Evolutionary conservation across 1,140 invertebrate species (phyloP), one percentile per base, ranked within the genome.

Genomic region (Holotrichia oblita): DNA sequence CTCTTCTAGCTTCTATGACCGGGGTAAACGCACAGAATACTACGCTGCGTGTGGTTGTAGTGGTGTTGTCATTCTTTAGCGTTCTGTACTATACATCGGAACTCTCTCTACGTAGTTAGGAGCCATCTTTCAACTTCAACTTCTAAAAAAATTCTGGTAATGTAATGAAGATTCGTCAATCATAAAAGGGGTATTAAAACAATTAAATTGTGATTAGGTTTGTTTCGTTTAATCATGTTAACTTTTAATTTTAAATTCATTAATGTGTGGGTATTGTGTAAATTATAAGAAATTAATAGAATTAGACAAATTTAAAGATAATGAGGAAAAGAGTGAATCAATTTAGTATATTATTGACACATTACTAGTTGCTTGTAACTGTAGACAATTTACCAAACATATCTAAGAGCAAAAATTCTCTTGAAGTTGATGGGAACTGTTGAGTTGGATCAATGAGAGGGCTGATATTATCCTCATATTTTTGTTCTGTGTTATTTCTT

Each of bases 61-160:
- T 34, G 17, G 61, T 69, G 61, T 69, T 69, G 61, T 69, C 61
- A 69, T 69, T 69, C 61, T 27, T 69, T 34, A 27, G 61, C 61
- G 20, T 24, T 14, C 61, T 69, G 20, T 27, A 22, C 17, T 69
- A 34, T 27, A 14, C 20, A 22, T 6, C 22, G 22, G 8, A 0
- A 12, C 27, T 69, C 22, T n/a, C n/a, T 10, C 24, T n/a, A 8
- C 12, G 24, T 24, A 24, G 20, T 69, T 24, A 7, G 27, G 22
- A 69, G 61, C 61, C 17, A 69, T 69, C 61, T 69, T 69, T 69
- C 61, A 69, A 69, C 61, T 69, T 69, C 27, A 69, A 69, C 22
- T 3, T 17, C 61, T 6, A 14, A 6, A 69, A 69, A 64, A 69
- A 7, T 69, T 24, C 22, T 69, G 17, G 22, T 69, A 24, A 69